A percentile compares a stretch with the other conserved stretches of the same genome.
These are phyloP conservation scores for Scelioninae gen. 1 DNA, from an alignment of 2,888 invertebrate genomes.

Conservation along the genomic window DNA sequence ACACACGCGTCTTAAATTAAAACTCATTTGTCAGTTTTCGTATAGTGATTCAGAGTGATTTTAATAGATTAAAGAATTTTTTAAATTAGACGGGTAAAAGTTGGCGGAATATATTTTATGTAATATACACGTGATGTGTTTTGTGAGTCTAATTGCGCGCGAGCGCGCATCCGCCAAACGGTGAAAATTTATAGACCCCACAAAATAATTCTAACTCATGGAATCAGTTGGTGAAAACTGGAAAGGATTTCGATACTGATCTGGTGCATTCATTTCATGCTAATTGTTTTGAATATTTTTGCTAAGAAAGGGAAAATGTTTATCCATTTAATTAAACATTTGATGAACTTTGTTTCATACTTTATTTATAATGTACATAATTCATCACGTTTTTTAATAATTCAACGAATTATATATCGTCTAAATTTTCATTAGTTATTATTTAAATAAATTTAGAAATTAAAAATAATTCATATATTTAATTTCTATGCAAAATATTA, in stretches of 20 bases:
- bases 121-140: constrained; percentile 61
- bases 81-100: constrained; percentile 51
- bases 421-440: too few species aligned
- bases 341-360: too few species aligned
- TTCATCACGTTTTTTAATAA: too few species aligned
- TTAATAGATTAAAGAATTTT: constrained; percentile 43
- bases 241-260: constrained; percentile 42
- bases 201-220: constrained; percentile 53
- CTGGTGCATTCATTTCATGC: constrained; percentile 44
- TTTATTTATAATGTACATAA: too few species aligned
- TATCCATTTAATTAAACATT: too few species aligned
- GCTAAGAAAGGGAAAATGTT: too few species aligned
- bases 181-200: constrained; percentile 40
- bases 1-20: too few species aligned
- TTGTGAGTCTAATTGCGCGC: constrained; percentile 60
- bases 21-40: too few species aligned
- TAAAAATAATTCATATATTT: too few species aligned
- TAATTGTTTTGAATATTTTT: constrained; percentile 16
- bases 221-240: constrained; percentile 51
- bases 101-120: constrained; percentile 53
- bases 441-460: too few species aligned
- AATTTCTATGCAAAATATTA: too few species aligned
- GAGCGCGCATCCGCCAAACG: constrained; percentile 34
- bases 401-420: too few species aligned
- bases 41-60: constrained; percentile 6